Percentiles rank a stretch among this genome's conserved stretches.
Evolutionary conservation across 2,113 vertebrate genomes (phyloP).

Genomic region (Fregata magnificens): DNA sequence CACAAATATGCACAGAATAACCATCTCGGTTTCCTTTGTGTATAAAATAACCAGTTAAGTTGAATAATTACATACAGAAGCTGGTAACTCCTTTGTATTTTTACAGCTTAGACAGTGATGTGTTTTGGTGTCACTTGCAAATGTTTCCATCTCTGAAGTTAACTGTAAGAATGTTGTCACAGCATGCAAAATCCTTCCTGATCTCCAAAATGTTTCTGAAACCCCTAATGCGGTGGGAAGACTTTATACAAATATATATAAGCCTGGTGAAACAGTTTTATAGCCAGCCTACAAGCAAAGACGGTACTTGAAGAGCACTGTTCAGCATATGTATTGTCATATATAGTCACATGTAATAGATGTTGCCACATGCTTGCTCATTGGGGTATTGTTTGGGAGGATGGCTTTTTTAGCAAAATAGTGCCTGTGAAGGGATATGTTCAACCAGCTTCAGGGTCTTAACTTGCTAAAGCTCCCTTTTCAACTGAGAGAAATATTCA

Average conservation of each 20-base stretch:
- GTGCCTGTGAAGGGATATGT: not conserved
- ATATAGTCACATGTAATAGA: not conserved
- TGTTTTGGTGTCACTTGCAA: not conserved
- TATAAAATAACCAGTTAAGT: not conserved
- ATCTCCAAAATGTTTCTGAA: not conserved
- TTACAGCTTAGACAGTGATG: not conserved
- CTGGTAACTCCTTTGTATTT: not conserved
- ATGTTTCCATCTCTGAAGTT: not conserved
- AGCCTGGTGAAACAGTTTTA: not conserved
- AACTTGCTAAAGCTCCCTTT: not conserved
- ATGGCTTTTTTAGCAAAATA: not conserved
- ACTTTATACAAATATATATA: not conserved
- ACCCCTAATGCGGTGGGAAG: not conserved
- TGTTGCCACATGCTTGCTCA: not conserved
- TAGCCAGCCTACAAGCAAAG: not conserved
- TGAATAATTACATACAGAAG: not conserved
- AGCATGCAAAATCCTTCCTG: not conserved
- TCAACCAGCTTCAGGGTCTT: not conserved
- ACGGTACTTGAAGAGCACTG: rapidly evolving
- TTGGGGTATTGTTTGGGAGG: not conserved
- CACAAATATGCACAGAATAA: not conserved
- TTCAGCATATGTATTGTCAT: not conserved
- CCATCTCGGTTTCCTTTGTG: not conserved
- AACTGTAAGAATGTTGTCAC: not conserved
- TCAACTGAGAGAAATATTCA: not conserved